Evolutionary conservation across 2,888 invertebrate genomes (phyloP), one percentile per base, ranked within the genome.

Genomic region (Phlogophora meticulosa): DNA sequence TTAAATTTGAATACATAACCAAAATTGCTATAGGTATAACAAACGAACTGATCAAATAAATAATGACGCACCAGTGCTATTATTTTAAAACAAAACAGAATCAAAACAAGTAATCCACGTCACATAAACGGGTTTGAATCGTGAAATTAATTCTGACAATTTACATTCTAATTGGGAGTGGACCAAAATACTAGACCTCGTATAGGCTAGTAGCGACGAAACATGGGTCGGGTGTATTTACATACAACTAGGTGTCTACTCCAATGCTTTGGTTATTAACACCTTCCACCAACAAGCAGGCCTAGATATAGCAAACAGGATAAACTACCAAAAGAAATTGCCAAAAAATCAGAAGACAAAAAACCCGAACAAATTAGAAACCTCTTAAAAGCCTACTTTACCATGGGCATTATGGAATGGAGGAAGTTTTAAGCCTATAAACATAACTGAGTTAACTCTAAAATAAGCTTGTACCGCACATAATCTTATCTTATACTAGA

Each of bases 151-250:
- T 78, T 63, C 62, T n/a, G 46, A 42, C 28, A 71, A 76, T 82
- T 81, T 76, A 72, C 73, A 82, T 83, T 68, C 59, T 73, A 82
- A 79, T 76, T 77, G 55, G 45, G 20, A 62, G 20, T 65, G 58
- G 72, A 71, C 77, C 53, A 67, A 70, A 80, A 80, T 58, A 56
- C 49, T 56, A 65, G 45, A 55, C 43, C 46, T 24, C 64, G 32
- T 53, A 72, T 49, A 32, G 40, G 57, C 17, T 55, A 51, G 48
- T 17, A 7, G 43, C 38, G 10, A 17, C 51, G 13, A 57, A 49
- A 71, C 67, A 60, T 22, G 61, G 51, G 52, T 51, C 46, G 32
- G n/a, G 46, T 13, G 5, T 59, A 63, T 79, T 76, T 61, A 48
- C 73, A 79, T 81, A 67, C 28, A 58, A 40, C 34, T 60, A 56